Base-by-base conservation (phyloP, 2,113 vertebrate genomes). In the Ameiurus melas region DNA sequence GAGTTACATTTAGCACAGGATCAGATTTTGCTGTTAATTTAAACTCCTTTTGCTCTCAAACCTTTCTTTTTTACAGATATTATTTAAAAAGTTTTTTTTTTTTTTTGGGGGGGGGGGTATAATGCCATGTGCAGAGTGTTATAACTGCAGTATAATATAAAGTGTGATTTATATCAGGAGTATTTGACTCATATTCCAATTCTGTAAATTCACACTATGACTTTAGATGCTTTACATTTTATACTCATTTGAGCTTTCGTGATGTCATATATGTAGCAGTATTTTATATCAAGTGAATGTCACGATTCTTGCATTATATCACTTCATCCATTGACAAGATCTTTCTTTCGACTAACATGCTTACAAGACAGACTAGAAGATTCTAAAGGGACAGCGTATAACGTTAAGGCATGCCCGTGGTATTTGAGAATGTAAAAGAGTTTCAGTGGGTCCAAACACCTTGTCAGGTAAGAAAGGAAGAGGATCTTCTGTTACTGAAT, bases 301-400 rank as follows among this genome's bases (percentile, higher is more conserved):
- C 62, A 82, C 16, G 5, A 82, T 82, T 70, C n/a, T 57, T 81
- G 57, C 7, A 9, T 86, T 5, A 27, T 14, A 55, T 33, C 36
- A 22, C 47, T 7, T 14, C 39, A 55, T 71, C 51, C 27, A 13
- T 81, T 87, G 36, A 27, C 51, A n/a, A 27, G 27, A 43, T 27
- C n/a, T 30, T 57, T 70, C n/a, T 20, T 62, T 82, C 25, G n/a
- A 85, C 25, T 7, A 82, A 75, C 39, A 66, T 73, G 79, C 47
- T 73, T 77, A 85, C 71, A 86, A 87, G 86, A 81, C 62, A 83
- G 27, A 25, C 73, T 17, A 84, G 27, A 64, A 55, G 62, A 12
- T 17, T 88, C 39, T 71, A 84, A 88, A 88, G 19, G n/a, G 81
- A 87, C 68, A 87, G 79, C 14, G 17, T 87, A 82, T 71, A 87